Evolutionary conservation across 1,140 invertebrate genomes (phyloP).

Genomic region (Conus betulinus): DNA sequence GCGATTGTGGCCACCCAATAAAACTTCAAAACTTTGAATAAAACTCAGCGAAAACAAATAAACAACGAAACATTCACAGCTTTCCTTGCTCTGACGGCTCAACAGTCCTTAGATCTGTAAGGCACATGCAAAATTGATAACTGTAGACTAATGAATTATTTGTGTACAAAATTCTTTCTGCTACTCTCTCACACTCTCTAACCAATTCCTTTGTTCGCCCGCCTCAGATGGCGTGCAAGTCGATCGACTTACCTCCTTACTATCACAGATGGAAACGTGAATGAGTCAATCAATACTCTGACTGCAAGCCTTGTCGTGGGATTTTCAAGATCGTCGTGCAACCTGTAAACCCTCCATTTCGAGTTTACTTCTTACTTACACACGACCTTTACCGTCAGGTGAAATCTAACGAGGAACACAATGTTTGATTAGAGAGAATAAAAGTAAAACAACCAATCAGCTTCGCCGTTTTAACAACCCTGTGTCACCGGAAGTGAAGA

Average conservation of each 20-base stretch:
- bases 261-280: neutral
- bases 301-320: neutral
- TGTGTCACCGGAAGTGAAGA: slow-evolving; percentile 11
- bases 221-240: neutral
- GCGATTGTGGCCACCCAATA: neutral
- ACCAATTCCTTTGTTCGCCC: neutral
- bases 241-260: slow-evolving; percentile 15
- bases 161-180: too few relatives aligned
- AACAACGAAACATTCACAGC: neutral
- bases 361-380: slow-evolving; percentile 17
- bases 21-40: neutral
- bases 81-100: too few relatives aligned
- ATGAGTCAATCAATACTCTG: neutral
- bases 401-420: neutral
- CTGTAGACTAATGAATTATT: too few relatives aligned
- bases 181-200: neutral
- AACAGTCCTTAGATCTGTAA: too few relatives aligned
- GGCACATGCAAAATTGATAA: too few relatives aligned
- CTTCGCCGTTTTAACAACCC: neutral
- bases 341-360: slow-evolving; percentile 3
- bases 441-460: neutral
- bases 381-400: slow-evolving; percentile 16
- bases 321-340: neutral
- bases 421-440: slow-evolving; percentile 17
- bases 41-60: neutral